These are phyloP conservation scores for Nasua narica DNA, from an alignment of 2,797 vertebrate genomes.

Conservation along the genomic window DNA sequence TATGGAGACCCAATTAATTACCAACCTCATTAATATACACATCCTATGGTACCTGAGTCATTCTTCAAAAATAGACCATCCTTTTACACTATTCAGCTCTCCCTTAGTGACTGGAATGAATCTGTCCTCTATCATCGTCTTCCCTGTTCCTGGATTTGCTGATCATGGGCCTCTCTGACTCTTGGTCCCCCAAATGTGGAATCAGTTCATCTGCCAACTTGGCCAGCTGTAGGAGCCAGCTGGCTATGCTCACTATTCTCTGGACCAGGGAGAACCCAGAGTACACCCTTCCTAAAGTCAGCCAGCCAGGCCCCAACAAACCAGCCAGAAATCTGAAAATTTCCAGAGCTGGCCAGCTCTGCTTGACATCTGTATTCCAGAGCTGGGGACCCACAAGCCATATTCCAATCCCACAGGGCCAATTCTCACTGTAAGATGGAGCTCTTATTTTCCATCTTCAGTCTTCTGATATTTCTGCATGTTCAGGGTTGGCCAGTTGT, in stretches of 20 bases:
- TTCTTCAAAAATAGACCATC: background rate
- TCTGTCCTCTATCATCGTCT: background rate
- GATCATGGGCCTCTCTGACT: background rate
- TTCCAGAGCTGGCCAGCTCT: slow-evolving; percentile 55
- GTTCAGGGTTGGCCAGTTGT: background rate
- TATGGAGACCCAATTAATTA: background rate
- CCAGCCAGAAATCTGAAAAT: slow-evolving; percentile 66
- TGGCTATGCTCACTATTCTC: slow-evolving; percentile 15
- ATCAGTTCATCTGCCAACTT: slow-evolving; percentile 1
- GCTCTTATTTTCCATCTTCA: slow-evolving; percentile 27
- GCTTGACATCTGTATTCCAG: slow-evolving; percentile 57
- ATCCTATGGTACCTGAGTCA: background rate
- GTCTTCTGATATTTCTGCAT: background rate
- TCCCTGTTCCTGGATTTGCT: slow-evolving; percentile 25
- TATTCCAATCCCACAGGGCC: background rate
- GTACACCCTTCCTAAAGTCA: background rate
- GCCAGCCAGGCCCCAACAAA: slow-evolving; percentile 23
- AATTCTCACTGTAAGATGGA: background rate
- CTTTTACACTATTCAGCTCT: background rate
- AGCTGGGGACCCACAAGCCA: background rate
- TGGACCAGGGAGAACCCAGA: slow-evolving; percentile 44
- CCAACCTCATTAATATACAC: background rate
- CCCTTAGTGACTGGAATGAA: background rate
- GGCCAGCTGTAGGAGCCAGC: slow-evolving; percentile 6
- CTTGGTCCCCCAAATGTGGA: background rate